phyloP scores from a whole-genome alignment of 1,140 invertebrate genomes.

The Brachionus sp. region DNA sequence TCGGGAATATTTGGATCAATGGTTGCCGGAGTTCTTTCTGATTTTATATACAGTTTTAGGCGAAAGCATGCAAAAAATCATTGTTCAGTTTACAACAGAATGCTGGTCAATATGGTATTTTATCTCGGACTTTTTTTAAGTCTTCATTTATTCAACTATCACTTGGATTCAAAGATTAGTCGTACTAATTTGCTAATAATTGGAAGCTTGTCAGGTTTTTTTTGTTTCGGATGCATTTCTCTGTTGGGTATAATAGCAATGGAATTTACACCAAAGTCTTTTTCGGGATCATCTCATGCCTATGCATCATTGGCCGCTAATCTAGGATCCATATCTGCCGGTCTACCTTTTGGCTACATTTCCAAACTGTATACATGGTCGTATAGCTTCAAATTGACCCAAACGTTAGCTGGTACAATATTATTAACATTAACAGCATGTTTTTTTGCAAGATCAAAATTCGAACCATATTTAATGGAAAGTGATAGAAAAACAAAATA shows the following conservation, averaged over 20 bases:
- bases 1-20: slow-evolving; percentile 17
- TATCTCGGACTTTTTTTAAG: not conserved
- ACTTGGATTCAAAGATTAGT: not conserved
- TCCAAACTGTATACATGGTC: slow-evolving; percentile 28
- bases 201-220: not conserved
- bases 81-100: not conserved
- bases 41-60: not conserved
- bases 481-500: too few species aligned
- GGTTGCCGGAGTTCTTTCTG: not conserved
- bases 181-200: not conserved
- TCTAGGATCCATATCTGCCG: slow-evolving; percentile 4
- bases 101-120: not conserved
- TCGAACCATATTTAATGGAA: not conserved
- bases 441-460: not conserved
- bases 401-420: not conserved
- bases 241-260: slow-evolving; percentile 31
- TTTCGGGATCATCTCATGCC: slow-evolving; percentile 34
- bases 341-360: slow-evolving; percentile 19
- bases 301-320: slow-evolving; percentile 21
- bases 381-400: not conserved
- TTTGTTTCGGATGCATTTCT: slow-evolving; percentile 27
- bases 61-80: not conserved
- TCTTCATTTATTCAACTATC: slow-evolving; percentile 32
- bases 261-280: slow-evolving; percentile 33
- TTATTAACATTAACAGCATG: not conserved